These are phyloP conservation scores for Venturia canescens DNA, from an alignment of 1,140 invertebrate genomes.

Conservation along the genomic window DNA sequence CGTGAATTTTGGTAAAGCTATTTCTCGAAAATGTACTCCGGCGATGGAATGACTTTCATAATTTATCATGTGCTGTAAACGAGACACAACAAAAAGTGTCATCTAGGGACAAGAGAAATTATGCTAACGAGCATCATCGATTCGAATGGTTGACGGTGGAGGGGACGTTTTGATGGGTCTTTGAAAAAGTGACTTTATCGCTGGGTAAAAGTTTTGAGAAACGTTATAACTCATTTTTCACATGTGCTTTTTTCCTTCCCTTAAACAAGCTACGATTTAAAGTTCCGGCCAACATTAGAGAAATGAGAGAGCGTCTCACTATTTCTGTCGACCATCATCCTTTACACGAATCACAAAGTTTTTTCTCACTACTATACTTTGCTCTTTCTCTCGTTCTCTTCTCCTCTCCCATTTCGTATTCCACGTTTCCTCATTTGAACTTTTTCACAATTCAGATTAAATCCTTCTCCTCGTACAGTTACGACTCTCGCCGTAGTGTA, in stretches of 20 bases:
- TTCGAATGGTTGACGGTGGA: no score
- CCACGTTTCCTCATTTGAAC: conserved; percentile 63
- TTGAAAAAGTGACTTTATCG: no score
- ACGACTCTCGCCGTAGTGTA: background rate
- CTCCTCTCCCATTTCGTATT: conserved; percentile 32
- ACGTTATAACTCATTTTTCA: no score
- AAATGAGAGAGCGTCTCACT: background rate
- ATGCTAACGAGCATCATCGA: no score
- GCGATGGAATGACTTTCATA: background rate
- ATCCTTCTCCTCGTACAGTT: conserved; percentile 14
- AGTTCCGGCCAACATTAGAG: background rate
- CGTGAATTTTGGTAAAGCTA: conserved; percentile 11
- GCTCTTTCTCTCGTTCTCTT: conserved; percentile 17
- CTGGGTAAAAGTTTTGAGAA: no score
- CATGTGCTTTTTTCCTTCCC: background rate
- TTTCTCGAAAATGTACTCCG: background rate
- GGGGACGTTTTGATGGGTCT: no score
- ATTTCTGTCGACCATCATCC: background rate
- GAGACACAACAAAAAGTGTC: background rate
- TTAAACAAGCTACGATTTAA: background rate
- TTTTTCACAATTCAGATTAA: conserved; percentile 61
- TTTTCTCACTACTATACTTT: conserved; percentile 25
- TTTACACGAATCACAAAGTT: conserved; percentile 18
- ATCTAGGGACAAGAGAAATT: no score
- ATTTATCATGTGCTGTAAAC: background rate